These are phyloP conservation scores for Leptoteleia sp. DNA, from an alignment of 1,140 invertebrate genomes.

Conservation along the genomic window DNA sequence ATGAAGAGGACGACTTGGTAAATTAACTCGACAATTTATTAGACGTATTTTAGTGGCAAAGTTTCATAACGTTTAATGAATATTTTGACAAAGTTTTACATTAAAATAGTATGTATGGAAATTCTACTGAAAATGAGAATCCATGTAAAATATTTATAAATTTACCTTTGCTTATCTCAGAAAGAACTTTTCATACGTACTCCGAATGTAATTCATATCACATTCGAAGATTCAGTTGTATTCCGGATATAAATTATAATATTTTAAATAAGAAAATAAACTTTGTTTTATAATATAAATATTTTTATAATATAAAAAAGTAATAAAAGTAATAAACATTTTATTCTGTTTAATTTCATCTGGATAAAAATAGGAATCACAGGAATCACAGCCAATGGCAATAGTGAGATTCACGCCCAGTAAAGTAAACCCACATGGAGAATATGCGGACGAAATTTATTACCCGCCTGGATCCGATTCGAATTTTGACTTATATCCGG, in stretches of 20 bases:
- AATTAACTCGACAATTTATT: constrained; percentile 19
- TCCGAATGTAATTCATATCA: too few species aligned
- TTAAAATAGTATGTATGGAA: too few species aligned
- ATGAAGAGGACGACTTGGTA: constrained; percentile 53
- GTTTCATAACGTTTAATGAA: neutral
- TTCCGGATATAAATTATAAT: too few species aligned
- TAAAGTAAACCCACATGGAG: constrained; percentile 83
- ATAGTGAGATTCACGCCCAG: constrained; percentile 90
- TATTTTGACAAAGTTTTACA: too few species aligned
- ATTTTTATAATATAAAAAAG: too few species aligned
- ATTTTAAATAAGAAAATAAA: too few species aligned
- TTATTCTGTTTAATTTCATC: constrained; percentile 26
- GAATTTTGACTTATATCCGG: constrained; percentile 19
- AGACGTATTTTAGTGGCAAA: neutral
- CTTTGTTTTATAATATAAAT: too few species aligned
- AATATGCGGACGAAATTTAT: constrained; percentile 90
- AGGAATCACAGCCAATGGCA: constrained; percentile 86
- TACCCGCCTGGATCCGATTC: constrained; percentile 82
- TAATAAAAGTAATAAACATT: neutral
- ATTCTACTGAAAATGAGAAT: too few species aligned
- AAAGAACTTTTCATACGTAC: too few species aligned
- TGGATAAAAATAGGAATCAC: constrained; percentile 35
- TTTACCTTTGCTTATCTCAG: too few species aligned
- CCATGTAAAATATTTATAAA: too few species aligned
- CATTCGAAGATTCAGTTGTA: too few species aligned